These are phyloP conservation scores for Caenorhabditis plicata DNA, from an alignment of 2,888 invertebrate genomes.

Conservation along the genomic window DNA sequence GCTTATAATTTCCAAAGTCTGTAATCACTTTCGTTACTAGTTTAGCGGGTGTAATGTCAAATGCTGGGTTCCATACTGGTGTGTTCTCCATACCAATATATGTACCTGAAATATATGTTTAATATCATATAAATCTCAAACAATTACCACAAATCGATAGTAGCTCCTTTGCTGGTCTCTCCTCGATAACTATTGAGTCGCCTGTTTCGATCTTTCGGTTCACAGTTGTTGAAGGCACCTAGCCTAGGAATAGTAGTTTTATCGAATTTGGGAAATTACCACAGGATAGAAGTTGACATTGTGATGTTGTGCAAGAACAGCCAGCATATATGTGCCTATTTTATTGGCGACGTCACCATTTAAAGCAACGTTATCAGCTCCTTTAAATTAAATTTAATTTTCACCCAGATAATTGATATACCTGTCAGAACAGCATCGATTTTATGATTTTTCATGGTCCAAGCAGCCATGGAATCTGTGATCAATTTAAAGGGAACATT, in stretches of 20 bases:
- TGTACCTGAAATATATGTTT: conserved; percentile 27
- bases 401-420: conserved; percentile 6
- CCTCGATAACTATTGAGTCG: conserved; percentile 87
- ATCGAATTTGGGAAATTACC: conserved; percentile 7
- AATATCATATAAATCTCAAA: background rate
- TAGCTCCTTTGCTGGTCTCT: conserved; percentile 87
- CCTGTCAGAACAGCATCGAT: conserved; percentile 93
- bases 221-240: conserved; percentile 88
- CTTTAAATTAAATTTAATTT: conserved; percentile 26
- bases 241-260: background rate
- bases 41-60: conserved; percentile 91
- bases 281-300: conserved; percentile 58
- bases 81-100: conserved; percentile 74
- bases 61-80: conserved; percentile 95
- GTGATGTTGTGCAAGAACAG: conserved; percentile 86
- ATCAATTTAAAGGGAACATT: conserved; percentile 71
- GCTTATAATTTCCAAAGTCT: conserved; percentile 43
- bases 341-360: conserved; percentile 99
- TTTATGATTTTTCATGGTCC: conserved; percentile 80
- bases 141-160: conserved; percentile 78
- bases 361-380: conserved; percentile 87
- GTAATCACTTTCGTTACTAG: conserved; percentile 72
- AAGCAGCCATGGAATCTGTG: conserved; percentile 92
- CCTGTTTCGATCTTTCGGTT: conserved; percentile 81
- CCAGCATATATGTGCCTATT: conserved; percentile 74